phyloP scores from a whole-genome alignment of 2,113 vertebrate genomes.

The Galeopterus variegatus region DNA sequence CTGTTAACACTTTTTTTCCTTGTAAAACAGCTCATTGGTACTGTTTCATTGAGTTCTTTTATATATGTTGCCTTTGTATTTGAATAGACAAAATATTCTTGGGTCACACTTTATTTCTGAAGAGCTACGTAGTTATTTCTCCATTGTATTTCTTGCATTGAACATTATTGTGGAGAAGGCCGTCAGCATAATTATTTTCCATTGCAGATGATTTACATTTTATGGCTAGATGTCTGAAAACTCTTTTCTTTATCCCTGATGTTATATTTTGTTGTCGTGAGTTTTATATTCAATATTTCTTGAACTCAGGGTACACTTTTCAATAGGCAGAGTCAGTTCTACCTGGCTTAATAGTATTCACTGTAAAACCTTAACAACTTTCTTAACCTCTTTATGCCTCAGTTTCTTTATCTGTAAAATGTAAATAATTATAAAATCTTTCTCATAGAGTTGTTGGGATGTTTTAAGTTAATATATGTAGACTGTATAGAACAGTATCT shows the following conservation, averaged over 20 bases:
- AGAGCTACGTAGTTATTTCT: background rate
- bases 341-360: conserved; percentile 36
- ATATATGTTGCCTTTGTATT: conserved; percentile 4
- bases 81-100: conserved; percentile 17
- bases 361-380: background rate
- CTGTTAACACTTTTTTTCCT: conserved; percentile 47
- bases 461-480: background rate
- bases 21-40: conserved; percentile 2
- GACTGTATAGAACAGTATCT: background rate
- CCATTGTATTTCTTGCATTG: background rate
- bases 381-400: background rate
- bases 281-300: conserved; percentile 51
- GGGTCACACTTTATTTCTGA: conserved; percentile 14
- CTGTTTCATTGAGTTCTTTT: conserved; percentile 52
- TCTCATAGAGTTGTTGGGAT: background rate
- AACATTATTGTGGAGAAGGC: background rate
- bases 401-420: conserved; percentile 21
- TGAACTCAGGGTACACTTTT: background rate
- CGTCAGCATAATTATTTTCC: background rate
- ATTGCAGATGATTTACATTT: conserved; percentile 43
- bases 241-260: background rate
- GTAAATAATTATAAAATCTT: background rate
- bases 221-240: conserved; percentile 12
- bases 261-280: conserved; percentile 50
- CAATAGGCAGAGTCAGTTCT: background rate